Percentiles rank a stretch among this genome's conserved stretches.
Evolutionary conservation across 2,797 vertebrate species (phyloP).

Genomic region (Lepilemur septentrionalis): DNA sequence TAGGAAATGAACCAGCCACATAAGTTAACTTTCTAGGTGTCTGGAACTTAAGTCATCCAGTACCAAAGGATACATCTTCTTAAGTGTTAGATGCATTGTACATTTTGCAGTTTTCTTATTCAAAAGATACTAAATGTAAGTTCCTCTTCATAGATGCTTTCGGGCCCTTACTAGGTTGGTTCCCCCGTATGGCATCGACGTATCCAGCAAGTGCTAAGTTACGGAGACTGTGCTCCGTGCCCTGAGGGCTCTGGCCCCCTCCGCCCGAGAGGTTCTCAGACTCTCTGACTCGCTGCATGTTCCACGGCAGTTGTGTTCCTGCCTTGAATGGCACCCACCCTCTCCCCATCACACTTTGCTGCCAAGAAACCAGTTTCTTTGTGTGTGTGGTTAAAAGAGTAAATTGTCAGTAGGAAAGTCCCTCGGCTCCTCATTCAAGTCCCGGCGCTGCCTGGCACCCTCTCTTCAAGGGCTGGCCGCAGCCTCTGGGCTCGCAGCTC

Average conservation of each 20-base stretch:
- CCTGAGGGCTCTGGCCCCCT: rapidly evolving
- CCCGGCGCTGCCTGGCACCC: rapidly evolving
- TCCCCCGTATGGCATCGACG: rapidly evolving
- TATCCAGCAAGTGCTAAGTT: not conserved
- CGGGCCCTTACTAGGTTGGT: not conserved
- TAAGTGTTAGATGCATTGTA: not conserved
- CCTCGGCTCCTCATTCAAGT: not conserved
- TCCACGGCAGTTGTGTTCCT: rapidly evolving
- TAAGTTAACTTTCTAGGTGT: not conserved
- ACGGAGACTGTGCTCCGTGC: not conserved
- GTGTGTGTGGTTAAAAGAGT: not conserved
- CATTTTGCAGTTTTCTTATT: not conserved
- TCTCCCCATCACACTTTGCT: not conserved
- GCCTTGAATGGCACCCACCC: not conserved
- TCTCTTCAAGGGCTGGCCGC: rapidly evolving
- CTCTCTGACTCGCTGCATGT: rapidly evolving
- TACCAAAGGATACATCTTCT: not conserved
- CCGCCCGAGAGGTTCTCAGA: not conserved
- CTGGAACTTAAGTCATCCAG: not conserved
- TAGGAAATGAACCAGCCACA: not conserved
- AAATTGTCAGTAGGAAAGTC: not conserved
- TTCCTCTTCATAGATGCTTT: not conserved
- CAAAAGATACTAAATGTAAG: not conserved
- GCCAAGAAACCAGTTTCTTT: not conserved
- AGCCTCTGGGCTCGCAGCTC: too few relatives aligned